Base-by-base conservation (phyloP, 2,888 invertebrate genomes). In the Drosophila trichaetosa region DNA sequence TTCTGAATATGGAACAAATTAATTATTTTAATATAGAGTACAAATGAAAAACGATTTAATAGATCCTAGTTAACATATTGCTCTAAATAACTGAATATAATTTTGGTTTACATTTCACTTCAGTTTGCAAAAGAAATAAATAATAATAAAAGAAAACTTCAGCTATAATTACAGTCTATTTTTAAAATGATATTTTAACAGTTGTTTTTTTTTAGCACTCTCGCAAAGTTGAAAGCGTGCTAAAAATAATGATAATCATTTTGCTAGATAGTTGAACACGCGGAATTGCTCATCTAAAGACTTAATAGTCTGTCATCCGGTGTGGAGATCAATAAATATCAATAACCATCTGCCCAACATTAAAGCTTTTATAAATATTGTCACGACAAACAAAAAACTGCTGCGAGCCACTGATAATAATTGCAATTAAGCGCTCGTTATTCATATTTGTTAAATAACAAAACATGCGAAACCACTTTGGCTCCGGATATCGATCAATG, bases 371-470 rank as follows among this genome's bases (percentile, higher is more conserved):
- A 70, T 72, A 67, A 85, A 83, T 83, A 83, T 89, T 83, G 61
- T 46, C 56, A 57, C 48, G 65, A 34, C 64, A 84, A 82, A 83
- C 54, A 84, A 56, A 82, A 53, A 46, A 54, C 31, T 61, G 33
- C 53, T 52, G 49, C 58, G 51, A 60, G 21, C 60, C 64, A 77
- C 57, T 59, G 63, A 53, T 79, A 70, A 68, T 74, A 69, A 81
- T 76, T 67, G 79, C 79, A 83, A 86, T 79, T 83, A 76, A 81
- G 79, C 69, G 81, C 70, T 82, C 65, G 56, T 69, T 76, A 68
- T 76, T 60, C 38, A 38, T 82, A 69, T 86, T 86, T 77, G 69
- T 69, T 73, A 38, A 70, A 82, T 70, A 74, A 79, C 66, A 66
- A 68, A 61, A 61, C 76, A 81, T 57, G 87, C 63, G 61, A 83